phyloP scores from a whole-genome alignment of 2,888 invertebrate genomes.

The Bembecia ichneumoniformis region DNA sequence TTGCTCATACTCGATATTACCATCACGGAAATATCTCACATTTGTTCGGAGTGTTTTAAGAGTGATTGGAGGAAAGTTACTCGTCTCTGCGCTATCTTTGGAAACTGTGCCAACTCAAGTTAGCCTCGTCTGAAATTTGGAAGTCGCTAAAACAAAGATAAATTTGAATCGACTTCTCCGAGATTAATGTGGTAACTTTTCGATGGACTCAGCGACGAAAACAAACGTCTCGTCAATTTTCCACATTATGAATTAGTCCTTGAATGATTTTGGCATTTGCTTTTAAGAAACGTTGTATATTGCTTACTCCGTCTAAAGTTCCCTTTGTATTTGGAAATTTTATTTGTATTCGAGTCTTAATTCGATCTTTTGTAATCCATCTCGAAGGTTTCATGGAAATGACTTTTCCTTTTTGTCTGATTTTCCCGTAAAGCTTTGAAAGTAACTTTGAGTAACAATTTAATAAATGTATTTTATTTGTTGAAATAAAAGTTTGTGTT shows the following conservation, averaged over 20 bases:
- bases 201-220: constrained; percentile 4
- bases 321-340: not conserved
- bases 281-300: not conserved
- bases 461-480: too few relatives aligned
- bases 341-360: not conserved
- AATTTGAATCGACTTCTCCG: constrained; percentile 40
- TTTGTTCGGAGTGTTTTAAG: not conserved
- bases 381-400: too few relatives aligned
- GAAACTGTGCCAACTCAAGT: not conserved
- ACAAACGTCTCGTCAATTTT: not conserved
- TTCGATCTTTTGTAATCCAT: not conserved
- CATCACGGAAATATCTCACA: not conserved
- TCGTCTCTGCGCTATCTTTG: not conserved
- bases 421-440: too few relatives aligned
- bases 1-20: too few relatives aligned
- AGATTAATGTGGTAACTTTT: constrained; percentile 45
- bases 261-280: not conserved
- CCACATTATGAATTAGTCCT: not conserved
- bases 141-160: constrained; percentile 51
- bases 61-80: not conserved
- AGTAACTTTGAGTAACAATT: too few relatives aligned
- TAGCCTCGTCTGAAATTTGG: constrained; percentile 31
- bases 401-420: too few relatives aligned
- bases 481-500: too few relatives aligned
- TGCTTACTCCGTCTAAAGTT: not conserved